Base-by-base conservation (phyloP, 2,888 invertebrate species). In the Allacma fusca region DNA sequence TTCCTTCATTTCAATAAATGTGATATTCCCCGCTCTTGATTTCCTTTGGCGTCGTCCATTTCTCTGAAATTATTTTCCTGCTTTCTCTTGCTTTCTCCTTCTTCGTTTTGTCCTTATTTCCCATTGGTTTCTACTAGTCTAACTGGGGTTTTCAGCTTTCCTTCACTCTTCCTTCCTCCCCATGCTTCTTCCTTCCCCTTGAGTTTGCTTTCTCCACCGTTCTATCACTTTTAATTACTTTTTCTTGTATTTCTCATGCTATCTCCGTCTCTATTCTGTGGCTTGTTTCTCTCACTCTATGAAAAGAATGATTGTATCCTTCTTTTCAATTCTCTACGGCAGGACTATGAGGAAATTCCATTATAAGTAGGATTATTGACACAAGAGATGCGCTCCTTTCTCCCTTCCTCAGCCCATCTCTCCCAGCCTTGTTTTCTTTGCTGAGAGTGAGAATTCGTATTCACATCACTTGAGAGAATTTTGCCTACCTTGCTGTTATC, bases 381-480 rank as follows among this genome's bases (percentile, higher is more conserved):
- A 71, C 57, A 71, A 71, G 71, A 71, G 57, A 50, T 71, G 71
- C 57, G 57, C 57, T 57, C 57, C 29, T n/a, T 57, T 28, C 40
- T 34, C 68, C 21, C 23, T 24, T 67, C 28, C 67, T 67, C 68
- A 21, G 40, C 2, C 40, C 40, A 1, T 68, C 68, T 12, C 40
- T 40, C 40, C 23, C 21, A 28, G 1, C 9, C 28, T 65, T 65
- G 65, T 65, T 65, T 65, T 65, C 65, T 1, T 65, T 28, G 21
- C 65, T 16, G 65, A 28, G 26, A 62, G 62, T 62, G 19, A 62
- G 26, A 62, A 13, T 23, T 65, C 24, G 13, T 28, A 65, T 23
- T 2, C 24, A 2, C 64, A 1, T 23, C 34, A 34, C 5, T 34
- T 34, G 34, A 34, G 34, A 34, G n/a, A n/a, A n/a, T n/a, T 34